These are phyloP conservation scores for Vulpes vulpes DNA, from an alignment of 2,113 vertebrate species.

Conservation along the genomic window DNA sequence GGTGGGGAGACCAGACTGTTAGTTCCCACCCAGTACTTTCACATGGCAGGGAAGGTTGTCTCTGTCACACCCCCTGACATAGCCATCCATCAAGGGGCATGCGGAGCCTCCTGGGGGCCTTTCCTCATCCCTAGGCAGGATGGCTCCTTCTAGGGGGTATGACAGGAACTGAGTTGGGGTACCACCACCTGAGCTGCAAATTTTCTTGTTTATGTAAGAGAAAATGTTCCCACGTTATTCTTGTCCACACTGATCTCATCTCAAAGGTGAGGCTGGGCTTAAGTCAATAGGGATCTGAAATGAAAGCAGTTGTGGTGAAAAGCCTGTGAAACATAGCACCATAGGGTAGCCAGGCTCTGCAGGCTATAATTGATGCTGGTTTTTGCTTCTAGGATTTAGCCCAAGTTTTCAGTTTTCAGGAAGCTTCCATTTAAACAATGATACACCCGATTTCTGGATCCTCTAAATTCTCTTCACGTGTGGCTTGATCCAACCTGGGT, in stretches of 20 bases:
- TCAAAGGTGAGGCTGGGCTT: background rate
- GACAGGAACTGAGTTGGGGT: background rate
- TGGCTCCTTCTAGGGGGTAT: background rate
- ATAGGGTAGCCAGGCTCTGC: background rate
- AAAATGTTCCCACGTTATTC: background rate
- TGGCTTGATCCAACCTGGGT: background rate
- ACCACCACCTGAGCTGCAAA: background rate
- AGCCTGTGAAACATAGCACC: background rate
- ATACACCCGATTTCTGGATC: background rate
- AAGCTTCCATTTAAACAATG: background rate
- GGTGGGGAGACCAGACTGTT: background rate
- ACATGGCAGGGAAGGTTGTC: background rate
- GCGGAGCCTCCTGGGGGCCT: background rate
- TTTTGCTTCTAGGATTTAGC: conserved; percentile 37
- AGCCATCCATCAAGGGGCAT: background rate
- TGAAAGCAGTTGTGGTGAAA: background rate
- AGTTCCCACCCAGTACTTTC: accelerated
- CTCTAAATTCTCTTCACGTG: background rate
- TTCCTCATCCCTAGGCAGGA: background rate
- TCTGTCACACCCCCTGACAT: background rate
- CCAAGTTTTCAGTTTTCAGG: background rate
- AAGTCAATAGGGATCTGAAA: background rate
- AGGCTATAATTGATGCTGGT: background rate
- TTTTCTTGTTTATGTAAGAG: conserved; percentile 11
- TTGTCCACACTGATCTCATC: background rate